phyloP scores from a whole-genome alignment of 1,140 invertebrate genomes.

The Chrysoperla carnea region DNA sequence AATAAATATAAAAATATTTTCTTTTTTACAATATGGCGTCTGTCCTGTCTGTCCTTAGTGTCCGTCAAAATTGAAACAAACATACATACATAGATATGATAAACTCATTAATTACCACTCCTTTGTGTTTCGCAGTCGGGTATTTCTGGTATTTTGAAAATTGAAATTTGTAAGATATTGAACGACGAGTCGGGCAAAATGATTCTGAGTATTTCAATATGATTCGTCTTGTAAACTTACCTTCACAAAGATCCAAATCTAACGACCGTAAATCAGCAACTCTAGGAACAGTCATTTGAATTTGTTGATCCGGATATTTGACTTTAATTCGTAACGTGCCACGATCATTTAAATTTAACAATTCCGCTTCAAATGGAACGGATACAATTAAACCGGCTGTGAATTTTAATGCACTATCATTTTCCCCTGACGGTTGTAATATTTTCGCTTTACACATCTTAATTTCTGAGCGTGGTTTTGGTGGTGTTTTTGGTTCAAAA shows the following conservation, averaged over 20 bases:
- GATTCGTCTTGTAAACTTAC: slow-evolving; percentile 3
- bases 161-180: too few relatives aligned
- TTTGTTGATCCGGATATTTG: slow-evolving; percentile 81
- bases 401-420: slow-evolving; percentile 78
- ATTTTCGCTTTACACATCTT: slow-evolving; percentile 65
- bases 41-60: too few relatives aligned
- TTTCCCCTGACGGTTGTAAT: slow-evolving; percentile 62
- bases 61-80: too few relatives aligned
- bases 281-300: slow-evolving; percentile 62
- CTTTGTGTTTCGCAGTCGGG: too few relatives aligned
- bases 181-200: too few relatives aligned
- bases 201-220: too few relatives aligned
- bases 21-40: too few relatives aligned
- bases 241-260: slow-evolving; percentile 16
- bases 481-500: slow-evolving; percentile 36
- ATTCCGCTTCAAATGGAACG: slow-evolving; percentile 69
- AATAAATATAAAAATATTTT: background rate
- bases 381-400: slow-evolving; percentile 80
- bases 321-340: slow-evolving; percentile 61
- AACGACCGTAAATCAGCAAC: slow-evolving; percentile 44
- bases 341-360: slow-evolving; percentile 60
- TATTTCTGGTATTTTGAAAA: too few relatives aligned
- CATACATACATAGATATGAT: too few relatives aligned
- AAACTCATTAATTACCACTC: too few relatives aligned
- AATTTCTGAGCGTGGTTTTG: slow-evolving; percentile 40